Evolutionary conservation across 2,113 vertebrate genomes (phyloP).

Genomic region (Dasyprocta punctata): DNA sequence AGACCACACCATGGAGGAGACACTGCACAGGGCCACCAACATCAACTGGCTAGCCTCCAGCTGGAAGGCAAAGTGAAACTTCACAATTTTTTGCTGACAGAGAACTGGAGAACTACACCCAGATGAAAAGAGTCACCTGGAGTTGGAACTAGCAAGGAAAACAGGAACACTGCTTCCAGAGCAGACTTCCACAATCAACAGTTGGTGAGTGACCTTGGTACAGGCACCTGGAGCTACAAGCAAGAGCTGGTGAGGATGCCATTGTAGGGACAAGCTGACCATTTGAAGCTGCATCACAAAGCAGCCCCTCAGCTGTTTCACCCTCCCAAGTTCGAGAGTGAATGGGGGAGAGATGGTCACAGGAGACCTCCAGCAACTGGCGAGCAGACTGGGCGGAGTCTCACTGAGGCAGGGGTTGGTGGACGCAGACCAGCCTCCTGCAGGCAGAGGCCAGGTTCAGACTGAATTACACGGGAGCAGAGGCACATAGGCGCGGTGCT

Average conservation of each 20-base stretch:
- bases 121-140: neutral
- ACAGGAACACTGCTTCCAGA: neutral
- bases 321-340: neutral
- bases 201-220: neutral
- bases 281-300: neutral
- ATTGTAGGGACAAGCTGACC: neutral
- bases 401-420: neutral
- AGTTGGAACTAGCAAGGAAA: neutral
- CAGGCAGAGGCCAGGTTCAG: neutral
- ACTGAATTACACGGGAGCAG: neutral
- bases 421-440: neutral
- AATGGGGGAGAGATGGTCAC: neutral
- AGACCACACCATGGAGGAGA: neutral
- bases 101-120: neutral
- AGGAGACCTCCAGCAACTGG: neutral
- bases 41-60: neutral
- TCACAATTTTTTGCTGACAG: neutral
- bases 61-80: neutral
- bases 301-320: neutral
- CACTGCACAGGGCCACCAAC: neutral
- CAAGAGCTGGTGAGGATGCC: neutral
- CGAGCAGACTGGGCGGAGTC: neutral
- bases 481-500: rapidly evolving
- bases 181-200: neutral
- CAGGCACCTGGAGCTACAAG: neutral